Conservation (phyloP, 2,797 vertebrate species). For the Tangara arthus region DNA sequence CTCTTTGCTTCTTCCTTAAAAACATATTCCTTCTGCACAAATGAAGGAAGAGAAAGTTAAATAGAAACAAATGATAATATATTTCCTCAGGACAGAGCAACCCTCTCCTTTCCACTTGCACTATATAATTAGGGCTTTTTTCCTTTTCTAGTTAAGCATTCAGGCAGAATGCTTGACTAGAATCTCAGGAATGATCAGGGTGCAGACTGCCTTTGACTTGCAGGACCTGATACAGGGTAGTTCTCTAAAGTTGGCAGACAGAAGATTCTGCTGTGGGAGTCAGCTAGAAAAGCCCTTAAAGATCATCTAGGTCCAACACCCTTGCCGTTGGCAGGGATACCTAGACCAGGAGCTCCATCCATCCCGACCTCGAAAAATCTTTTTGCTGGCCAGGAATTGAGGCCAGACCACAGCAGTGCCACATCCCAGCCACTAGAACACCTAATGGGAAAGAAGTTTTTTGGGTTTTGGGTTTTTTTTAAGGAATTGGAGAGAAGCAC, state of each 20-base stretch:
- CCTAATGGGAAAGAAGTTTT: neutral
- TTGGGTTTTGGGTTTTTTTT: neutral
- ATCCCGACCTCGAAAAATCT: neutral
- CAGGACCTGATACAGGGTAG: neutral
- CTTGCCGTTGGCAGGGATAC: neutral
- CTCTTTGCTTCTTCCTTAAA: neutral
- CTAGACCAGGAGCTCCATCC: neutral
- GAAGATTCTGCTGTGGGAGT: neutral
- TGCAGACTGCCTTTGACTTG: neutral
- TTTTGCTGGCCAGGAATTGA: neutral
- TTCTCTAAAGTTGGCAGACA: neutral
- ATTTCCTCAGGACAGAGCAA: neutral
- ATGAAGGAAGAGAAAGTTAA: neutral
- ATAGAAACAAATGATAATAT: neutral
- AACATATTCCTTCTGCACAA: neutral
- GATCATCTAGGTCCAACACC: neutral
- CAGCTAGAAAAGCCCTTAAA: neutral
- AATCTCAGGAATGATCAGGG: neutral
- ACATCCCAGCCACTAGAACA: neutral
- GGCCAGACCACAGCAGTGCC: neutral
- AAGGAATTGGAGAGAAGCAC: accelerated
- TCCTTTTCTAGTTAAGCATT: neutral
- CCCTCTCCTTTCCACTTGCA: neutral
- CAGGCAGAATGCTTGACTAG: too few species aligned
- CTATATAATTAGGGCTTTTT: neutral